Conservation (phyloP, 2,113 vertebrate species). For the Cacatua alba region DNA sequence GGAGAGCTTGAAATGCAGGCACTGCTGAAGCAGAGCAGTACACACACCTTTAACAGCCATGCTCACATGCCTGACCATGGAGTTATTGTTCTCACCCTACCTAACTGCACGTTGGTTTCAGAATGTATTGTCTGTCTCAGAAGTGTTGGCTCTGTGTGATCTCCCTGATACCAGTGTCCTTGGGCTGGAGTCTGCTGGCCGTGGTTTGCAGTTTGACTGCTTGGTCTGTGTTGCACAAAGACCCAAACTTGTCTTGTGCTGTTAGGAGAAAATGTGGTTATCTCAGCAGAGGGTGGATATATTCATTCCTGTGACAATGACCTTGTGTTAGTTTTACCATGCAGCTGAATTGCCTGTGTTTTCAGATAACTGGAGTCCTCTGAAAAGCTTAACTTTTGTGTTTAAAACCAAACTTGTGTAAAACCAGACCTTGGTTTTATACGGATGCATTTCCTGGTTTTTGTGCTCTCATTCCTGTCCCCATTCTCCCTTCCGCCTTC, state of each 20-base stretch:
- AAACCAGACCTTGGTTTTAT: constrained; percentile 32
- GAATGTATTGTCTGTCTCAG: background rate
- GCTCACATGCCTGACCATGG: background rate
- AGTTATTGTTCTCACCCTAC: background rate
- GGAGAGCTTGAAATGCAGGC: background rate
- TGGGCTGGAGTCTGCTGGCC: constrained; percentile 16
- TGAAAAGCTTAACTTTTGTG: background rate
- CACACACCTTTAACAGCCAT: background rate
- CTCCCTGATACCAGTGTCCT: background rate
- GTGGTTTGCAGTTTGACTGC: background rate
- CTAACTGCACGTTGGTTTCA: background rate
- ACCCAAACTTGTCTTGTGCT: background rate
- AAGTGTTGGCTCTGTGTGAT: background rate
- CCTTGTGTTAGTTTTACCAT: background rate
- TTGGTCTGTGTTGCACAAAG: background rate
- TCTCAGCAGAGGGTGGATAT: background rate
- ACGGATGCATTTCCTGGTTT: constrained; percentile 43
- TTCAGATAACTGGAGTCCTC: background rate
- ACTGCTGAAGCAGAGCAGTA: background rate
- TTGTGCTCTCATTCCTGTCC: constrained; percentile 30
- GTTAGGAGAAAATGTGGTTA: background rate
- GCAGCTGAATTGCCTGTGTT: background rate
- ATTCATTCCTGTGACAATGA: background rate
- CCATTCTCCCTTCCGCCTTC: constrained; percentile 33
- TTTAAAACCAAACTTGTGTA: constrained; percentile 1